Conservation (phyloP, 2,888 invertebrate species). For the Glyphotaelius pellucidus region DNA sequence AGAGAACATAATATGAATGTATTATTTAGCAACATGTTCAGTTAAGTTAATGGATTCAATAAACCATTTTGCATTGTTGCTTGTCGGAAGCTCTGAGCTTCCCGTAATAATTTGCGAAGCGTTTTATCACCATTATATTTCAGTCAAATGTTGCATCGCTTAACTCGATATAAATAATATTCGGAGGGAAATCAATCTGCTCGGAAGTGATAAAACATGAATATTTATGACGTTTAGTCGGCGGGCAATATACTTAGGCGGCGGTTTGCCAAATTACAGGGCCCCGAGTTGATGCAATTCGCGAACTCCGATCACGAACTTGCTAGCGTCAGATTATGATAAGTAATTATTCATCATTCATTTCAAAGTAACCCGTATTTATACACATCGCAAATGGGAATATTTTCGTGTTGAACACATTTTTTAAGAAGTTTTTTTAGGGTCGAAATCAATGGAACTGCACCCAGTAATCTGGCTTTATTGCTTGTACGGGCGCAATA, state of each 20-base stretch:
- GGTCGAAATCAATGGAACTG: background rate
- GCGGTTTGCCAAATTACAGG: conserved; percentile 37
- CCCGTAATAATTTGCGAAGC: background rate
- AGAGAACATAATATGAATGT: no score
- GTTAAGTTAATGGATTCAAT: background rate
- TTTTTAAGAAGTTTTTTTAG: background rate
- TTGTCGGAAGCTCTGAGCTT: background rate
- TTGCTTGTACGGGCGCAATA: background rate
- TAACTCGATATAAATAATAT: background rate
- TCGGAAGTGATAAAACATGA: background rate
- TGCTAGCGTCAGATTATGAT: conserved; percentile 2
- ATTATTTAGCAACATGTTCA: background rate
- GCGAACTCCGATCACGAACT: background rate
- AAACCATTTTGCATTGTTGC: background rate
- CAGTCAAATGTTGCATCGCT: conserved; percentile 2
- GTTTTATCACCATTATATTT: background rate
- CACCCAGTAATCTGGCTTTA: background rate
- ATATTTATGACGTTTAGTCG: conserved; percentile 25
- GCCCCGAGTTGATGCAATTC: background rate
- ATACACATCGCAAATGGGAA: background rate
- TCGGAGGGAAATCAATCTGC: conserved; percentile 40
- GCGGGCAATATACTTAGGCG: conserved; percentile 1
- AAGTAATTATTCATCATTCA: background rate
- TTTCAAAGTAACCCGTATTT: background rate
- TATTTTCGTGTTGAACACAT: background rate